Evolutionary conservation across 2,888 invertebrate species (phyloP).

Genomic region (Dorcus hopei): DNA sequence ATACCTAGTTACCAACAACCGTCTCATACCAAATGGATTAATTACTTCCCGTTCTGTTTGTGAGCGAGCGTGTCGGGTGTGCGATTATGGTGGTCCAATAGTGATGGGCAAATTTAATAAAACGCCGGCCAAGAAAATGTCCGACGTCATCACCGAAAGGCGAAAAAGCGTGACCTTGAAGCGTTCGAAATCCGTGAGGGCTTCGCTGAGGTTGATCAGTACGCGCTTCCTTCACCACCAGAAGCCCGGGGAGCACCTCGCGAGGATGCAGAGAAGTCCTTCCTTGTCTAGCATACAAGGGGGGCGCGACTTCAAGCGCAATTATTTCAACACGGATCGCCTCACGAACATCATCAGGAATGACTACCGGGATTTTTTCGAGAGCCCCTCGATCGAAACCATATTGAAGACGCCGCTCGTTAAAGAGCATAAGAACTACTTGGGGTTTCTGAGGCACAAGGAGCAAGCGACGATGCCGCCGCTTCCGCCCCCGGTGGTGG

Average conservation of each 20-base stretch:
- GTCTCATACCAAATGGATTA: no score
- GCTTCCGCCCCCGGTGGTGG: conserved; percentile 53
- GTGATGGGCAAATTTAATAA: conserved; percentile 42
- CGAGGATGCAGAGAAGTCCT: conserved; percentile 35
- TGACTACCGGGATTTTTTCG: conserved; percentile 9
- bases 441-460: conserved; percentile 28
- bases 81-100: conserved; percentile 1
- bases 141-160: conserved; percentile 42
- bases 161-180: conserved; percentile 48
- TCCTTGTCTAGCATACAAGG: conserved; percentile 13
- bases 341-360: conserved; percentile 7
- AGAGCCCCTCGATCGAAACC: conserved; percentile 31
- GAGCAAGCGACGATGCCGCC: conserved; percentile 30
- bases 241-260: conserved; percentile 25
- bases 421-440: conserved; percentile 25
- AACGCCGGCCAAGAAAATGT: conserved; percentile 37
- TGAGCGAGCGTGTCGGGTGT: no score
- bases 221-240: conserved; percentile 53
- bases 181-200: conserved; percentile 67
- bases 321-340: conserved; percentile 14
- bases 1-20: no score
- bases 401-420: conserved; percentile 45
- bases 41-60: no score
- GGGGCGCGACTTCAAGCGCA: conserved; percentile 21
- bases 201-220: conserved; percentile 65